phyloP scores from a whole-genome alignment of 2,797 vertebrate species.

The Pipistrellus pipistrellus region DNA sequence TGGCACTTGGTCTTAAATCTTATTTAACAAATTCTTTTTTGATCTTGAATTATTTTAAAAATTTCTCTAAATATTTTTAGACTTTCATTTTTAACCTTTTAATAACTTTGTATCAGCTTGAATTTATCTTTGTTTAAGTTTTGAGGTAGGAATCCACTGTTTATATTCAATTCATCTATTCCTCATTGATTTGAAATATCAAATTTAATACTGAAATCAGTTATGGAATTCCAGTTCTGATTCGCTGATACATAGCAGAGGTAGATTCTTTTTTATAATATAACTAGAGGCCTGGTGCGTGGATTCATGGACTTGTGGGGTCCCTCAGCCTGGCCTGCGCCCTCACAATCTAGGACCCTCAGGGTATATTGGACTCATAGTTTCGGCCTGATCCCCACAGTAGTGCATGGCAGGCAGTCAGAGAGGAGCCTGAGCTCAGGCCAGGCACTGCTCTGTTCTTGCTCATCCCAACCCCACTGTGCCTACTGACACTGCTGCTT shows the following conservation, averaged over 20 bases:
- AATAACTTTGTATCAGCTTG: slow-evolving; percentile 31
- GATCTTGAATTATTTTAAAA: slow-evolving; percentile 45
- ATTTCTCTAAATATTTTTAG: slow-evolving; percentile 4
- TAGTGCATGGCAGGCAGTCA: no score
- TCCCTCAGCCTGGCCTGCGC: no score
- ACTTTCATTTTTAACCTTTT: slow-evolving; percentile 33
- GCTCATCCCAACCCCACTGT: no score
- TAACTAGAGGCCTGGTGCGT: no score
- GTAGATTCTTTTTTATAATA: background rate
- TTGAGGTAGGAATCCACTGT: background rate
- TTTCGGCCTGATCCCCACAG: no score
- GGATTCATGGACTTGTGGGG: no score
- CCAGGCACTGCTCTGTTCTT: no score
- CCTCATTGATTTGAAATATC: slow-evolving; percentile 58
- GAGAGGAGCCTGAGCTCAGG: no score
- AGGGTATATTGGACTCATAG: no score
- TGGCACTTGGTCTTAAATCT: background rate
- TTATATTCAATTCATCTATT: slow-evolving; percentile 55
- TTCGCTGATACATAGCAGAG: background rate
- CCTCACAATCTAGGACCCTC: no score
- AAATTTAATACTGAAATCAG: slow-evolving; percentile 19
- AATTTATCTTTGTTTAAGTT: slow-evolving; percentile 60
- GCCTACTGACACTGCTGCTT: no score
- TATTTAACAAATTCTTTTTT: slow-evolving; percentile 20
- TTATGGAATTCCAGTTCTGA: slow-evolving; percentile 5